Base-by-base conservation (phyloP, 2,797 vertebrate species). In the Dromococcyx pavoninus region DNA sequence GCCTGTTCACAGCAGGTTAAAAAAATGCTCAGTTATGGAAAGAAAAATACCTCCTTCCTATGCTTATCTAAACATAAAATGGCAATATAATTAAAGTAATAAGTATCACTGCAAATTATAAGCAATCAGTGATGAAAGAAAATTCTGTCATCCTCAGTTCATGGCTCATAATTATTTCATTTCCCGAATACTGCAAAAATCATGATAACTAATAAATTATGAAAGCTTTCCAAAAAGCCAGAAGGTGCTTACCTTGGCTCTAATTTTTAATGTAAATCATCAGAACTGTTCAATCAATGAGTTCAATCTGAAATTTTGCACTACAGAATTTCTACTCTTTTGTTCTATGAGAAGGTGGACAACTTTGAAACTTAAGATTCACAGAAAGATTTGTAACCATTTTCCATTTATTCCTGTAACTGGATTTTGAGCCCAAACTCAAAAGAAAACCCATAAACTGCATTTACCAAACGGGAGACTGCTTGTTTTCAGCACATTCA, bases 121-220 rank as follows among this genome's bases (percentile, higher is more conserved):
- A 91, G 86, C 56, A 93, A 90, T 90, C 67, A 94, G 71, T 27
- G 37, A 64, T 46, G 78, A 73, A 89, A 91, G 61, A 82, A 94
- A 95, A 96, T 88, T 21, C 28, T 62, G 60, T 50, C 76, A 54
- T 58, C 56, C 61, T 93, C 60, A 21, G 48, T 69, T 91, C 89
- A 89, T 7, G 25, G 44, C 19, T 94, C 48, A 46, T 84, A 69
- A 88, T 91, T 83, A 94, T 91, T 96, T 96, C 41, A 86, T 71
- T 93, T 91, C 81, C 66, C 64, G 24, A 86, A 78, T 33, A 76
- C 41, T 61, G 58, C 60, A 81, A 83, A 93, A 93, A 21, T 48
- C 44, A 58, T 50, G 25, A 44, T 54, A 96, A 69, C 30, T 81
- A 71, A 60, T 78, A 86, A 94, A 80, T 67, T 85, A 80, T 54